A percentile compares a stretch with the other conserved stretches of the same genome.
phyloP scores from a whole-genome alignment of 1,140 invertebrate genomes.

The Globodera rostochiensis region DNA sequence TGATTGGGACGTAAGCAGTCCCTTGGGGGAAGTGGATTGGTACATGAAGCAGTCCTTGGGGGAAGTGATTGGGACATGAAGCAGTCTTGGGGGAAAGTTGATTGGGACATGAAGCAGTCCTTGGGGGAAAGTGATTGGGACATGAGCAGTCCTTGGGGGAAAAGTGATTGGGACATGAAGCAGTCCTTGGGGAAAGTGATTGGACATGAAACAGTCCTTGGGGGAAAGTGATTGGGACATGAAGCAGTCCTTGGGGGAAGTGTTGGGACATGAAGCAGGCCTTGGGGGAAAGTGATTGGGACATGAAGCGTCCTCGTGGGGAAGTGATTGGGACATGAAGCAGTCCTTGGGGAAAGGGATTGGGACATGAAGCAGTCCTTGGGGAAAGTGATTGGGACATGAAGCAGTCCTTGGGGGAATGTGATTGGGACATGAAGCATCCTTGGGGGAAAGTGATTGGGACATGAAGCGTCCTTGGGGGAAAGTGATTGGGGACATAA shows the following conservation, averaged over 20 bases:
- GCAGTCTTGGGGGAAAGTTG: too few relatives aligned
- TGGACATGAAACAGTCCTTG: conserved; percentile 42
- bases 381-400: conserved; percentile 6
- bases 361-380: conserved; percentile 42
- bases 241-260: not conserved
- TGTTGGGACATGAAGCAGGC: not conserved
- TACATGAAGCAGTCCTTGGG: too few relatives aligned
- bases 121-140: too few relatives aligned
- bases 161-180: conserved; percentile 18
- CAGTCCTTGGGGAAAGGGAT: conserved; percentile 39
- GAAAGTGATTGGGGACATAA: conserved; percentile 20
- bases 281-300: conserved; percentile 1
- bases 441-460: not conserved
- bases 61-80: too few relatives aligned
- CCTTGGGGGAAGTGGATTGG: too few relatives aligned
- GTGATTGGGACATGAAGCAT: not conserved
- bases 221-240: conserved; percentile 7
- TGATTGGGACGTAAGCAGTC: too few relatives aligned
- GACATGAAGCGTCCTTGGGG: conserved; percentile 45
- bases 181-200: conserved; percentile 39
- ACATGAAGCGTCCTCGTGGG: conserved; percentile 43
- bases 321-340: conserved; percentile 19
- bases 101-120: too few relatives aligned
- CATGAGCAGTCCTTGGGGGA: conserved; percentile 43
- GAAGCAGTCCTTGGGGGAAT: not conserved